phyloP scores from a whole-genome alignment of 2,113 vertebrate species.

The Procavia capensis region DNA sequence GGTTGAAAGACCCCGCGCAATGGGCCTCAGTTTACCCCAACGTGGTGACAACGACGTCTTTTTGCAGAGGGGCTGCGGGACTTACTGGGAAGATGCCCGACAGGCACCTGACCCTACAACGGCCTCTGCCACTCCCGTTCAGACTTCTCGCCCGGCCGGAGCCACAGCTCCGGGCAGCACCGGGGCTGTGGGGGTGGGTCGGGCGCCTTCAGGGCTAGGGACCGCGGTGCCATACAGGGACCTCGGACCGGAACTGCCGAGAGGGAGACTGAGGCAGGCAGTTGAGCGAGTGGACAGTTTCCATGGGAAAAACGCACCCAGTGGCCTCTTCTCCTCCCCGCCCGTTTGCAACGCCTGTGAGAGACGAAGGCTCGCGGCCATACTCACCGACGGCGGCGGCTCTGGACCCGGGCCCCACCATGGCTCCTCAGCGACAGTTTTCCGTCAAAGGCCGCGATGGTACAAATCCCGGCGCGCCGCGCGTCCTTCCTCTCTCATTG shows the following conservation, averaged over 20 bases:
- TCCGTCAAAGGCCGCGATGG: conserved; percentile 39
- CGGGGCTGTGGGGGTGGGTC: not conserved
- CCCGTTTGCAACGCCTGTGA: not conserved
- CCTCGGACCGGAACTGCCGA: not conserved
- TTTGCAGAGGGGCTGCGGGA: not conserved
- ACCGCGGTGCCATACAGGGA: not conserved
- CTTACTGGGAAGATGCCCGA: not conserved
- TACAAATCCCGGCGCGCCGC: accelerated
- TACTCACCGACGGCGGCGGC: conserved; percentile 48
- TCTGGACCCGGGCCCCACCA: not conserved
- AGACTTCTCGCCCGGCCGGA: accelerated
- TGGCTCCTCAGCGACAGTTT: not conserved
- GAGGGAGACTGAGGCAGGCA: not conserved
- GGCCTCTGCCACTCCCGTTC: not conserved
- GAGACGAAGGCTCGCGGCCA: not conserved
- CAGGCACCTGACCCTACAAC: not conserved
- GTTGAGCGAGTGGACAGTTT: too few relatives aligned
- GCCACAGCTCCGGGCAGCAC: not conserved
- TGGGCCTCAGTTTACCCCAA: not conserved
- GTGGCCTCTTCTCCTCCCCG: not conserved
- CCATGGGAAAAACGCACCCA: not conserved
- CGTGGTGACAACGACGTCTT: not conserved
- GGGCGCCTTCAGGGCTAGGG: not conserved
- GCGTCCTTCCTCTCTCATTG: not conserved
- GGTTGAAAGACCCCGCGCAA: not conserved